Percentiles rank a stretch among this genome's conserved stretches.
Conservation (phyloP, 2,797 vertebrate species). For the Galaxias olidus region DNA sequence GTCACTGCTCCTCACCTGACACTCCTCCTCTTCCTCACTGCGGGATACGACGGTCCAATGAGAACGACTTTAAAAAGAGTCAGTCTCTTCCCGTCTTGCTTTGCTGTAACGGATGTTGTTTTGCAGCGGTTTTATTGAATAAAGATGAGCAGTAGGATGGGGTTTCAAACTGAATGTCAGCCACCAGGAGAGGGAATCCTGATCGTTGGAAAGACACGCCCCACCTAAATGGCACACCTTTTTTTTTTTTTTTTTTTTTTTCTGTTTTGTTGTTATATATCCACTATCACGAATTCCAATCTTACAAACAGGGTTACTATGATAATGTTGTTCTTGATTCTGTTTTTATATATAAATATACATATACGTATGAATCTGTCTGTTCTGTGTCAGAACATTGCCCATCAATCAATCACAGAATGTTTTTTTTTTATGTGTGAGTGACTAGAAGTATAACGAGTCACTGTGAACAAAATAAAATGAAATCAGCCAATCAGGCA, state of each 20-base stretch:
- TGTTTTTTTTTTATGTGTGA: slow-evolving; percentile 45
- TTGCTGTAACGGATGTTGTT: slow-evolving; percentile 17
- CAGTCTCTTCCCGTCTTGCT: slow-evolving; percentile 11
- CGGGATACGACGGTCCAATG: background rate
- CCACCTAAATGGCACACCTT: no score
- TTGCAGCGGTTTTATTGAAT: no score
- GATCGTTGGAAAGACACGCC: slow-evolving; percentile 8
- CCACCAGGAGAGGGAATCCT: no score
- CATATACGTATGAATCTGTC: slow-evolving; percentile 39
- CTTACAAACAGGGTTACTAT: slow-evolving; percentile 34
- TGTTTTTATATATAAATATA: slow-evolving; percentile 18
- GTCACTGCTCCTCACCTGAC: background rate
- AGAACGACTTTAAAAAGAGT: background rate
- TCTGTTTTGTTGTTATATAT: slow-evolving; percentile 5
- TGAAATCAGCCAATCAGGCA: slow-evolving; percentile 44
- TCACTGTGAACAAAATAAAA: slow-evolving; percentile 66
- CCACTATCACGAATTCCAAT: slow-evolving; percentile 19
- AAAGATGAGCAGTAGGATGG: no score
- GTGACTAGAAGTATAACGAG: slow-evolving; percentile 45
- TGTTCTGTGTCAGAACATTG: slow-evolving; percentile 75
- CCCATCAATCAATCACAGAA: slow-evolving; percentile 32
- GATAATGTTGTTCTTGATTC: slow-evolving; percentile 38
- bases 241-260: slow-evolving; percentile 32
- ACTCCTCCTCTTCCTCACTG: no score
- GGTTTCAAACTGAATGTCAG: no score